These are phyloP conservation scores for Sisor rabdophorus DNA, from an alignment of 2,113 vertebrate genomes.

Conservation along the genomic window DNA sequence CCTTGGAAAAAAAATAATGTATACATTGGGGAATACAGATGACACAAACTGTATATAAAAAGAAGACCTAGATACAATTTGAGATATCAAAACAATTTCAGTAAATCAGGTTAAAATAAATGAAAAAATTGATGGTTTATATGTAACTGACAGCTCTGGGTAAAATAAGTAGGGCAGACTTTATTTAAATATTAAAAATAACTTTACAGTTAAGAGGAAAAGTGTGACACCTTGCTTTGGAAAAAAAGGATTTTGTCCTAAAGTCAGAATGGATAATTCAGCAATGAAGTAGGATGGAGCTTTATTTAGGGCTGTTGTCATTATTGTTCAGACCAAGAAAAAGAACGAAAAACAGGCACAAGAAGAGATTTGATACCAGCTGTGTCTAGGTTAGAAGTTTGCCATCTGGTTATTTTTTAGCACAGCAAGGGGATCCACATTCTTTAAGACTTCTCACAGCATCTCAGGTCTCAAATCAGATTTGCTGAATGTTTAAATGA, in stretches of 20 bases:
- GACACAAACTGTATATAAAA: conserved; percentile 56
- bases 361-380: background rate
- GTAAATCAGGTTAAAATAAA: conserved; percentile 48
- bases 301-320: background rate
- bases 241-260: background rate
- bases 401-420: background rate
- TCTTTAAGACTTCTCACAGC: background rate
- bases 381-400: background rate
- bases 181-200: background rate
- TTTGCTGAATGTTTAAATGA: background rate
- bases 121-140: conserved; percentile 44
- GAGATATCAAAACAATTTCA: conserved; percentile 62
- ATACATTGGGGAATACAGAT: conserved; percentile 46
- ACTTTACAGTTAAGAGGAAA: background rate
- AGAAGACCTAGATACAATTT: conserved; percentile 63
- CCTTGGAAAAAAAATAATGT: conserved; percentile 50
- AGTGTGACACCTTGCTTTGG: background rate
- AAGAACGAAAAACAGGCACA: background rate
- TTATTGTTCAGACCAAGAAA: background rate
- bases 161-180: background rate
- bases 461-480: background rate
- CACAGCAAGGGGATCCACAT: background rate
- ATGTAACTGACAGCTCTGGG: background rate
- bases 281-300: background rate
- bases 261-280: background rate